These are phyloP conservation scores for Leptarthrus brevirostris DNA, from an alignment of 2,888 invertebrate genomes.

Conservation along the genomic window DNA sequence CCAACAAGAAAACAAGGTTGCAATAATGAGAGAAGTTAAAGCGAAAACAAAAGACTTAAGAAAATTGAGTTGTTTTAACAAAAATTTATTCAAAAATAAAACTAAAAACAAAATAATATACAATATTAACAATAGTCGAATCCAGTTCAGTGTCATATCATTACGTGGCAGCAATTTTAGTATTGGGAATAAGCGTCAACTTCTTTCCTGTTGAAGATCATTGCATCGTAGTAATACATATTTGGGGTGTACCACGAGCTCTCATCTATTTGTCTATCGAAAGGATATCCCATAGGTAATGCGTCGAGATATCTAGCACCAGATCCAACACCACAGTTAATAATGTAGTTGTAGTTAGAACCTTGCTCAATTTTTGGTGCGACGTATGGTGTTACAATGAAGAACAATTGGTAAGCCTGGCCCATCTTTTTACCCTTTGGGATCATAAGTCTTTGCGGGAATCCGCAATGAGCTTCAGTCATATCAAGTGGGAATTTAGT, in stretches of 20 bases:
- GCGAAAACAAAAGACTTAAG: background rate
- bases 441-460: constrained; percentile 77
- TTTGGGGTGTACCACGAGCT: constrained; percentile 75
- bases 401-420: constrained; percentile 74
- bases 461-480: constrained; percentile 73
- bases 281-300: constrained; percentile 78
- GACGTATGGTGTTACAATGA: constrained; percentile 72
- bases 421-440: constrained; percentile 79
- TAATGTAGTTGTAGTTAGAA: constrained; percentile 68
- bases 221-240: constrained; percentile 74
- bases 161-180: constrained; percentile 30
- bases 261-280: constrained; percentile 75
- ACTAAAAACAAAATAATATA: background rate
- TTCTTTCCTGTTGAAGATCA: constrained; percentile 72
- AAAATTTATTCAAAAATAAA: background rate
- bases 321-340: constrained; percentile 70
- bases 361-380: constrained; percentile 68
- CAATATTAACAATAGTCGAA: background rate
- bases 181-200: constrained; percentile 56
- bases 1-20: too few species aligned
- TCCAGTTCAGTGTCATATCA: background rate
- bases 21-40: too few species aligned
- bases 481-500: constrained; percentile 70
- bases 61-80: too few species aligned
- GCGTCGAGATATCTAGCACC: constrained; percentile 72